Evolutionary conservation across 2,113 vertebrate genomes (phyloP), one percentile per base, ranked within the genome.

Genomic region (Petrocephalus microphthalmus): DNA sequence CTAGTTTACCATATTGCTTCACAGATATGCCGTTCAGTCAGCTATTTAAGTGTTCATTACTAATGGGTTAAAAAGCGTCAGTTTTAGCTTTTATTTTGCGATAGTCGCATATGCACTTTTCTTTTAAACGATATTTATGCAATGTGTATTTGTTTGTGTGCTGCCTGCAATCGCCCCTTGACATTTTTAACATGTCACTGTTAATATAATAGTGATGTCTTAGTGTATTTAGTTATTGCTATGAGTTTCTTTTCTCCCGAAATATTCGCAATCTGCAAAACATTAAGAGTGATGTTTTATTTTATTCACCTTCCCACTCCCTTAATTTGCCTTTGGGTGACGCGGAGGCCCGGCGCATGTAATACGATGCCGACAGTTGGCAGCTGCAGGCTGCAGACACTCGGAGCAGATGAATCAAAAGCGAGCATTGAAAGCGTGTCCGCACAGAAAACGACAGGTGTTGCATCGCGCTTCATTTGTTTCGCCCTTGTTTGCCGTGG

Each of bases 311-410:
- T 49, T 83, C 45, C 45, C 49, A n/a, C 89, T 87, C 15, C 15
- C 4, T 87, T 86, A 11, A 2, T 60, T 87, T 11, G 17, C 37
- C 52, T 64, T 25, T 17, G 25, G 33, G 11, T 54, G 22, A 89
- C 85, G 56, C 78, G 89, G 89, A 91, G 92, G 95, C 93, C 93
- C 92, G 93, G 93, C 93, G 93, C 91, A 93, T 92, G 97, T 96
- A 97, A 98, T 95, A 95, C 95, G 97, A 98, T 94, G 96, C 96
- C 95, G 97, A 94, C 96, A 96, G 97, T 95, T 96, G 95, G 96
- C 96, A 97, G 96, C 96, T 97, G 97, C 96, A 92, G 92, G 93
- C 93, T 94, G 95, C 94, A 92, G 93, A 93, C 94, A 92, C 95
- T 95, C 90, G 91, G 15, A 90, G 91, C 92, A 92, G 94, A 93